Conservation (phyloP, 1,140 invertebrate species). For the Drosophila lacertosa region DNA sequence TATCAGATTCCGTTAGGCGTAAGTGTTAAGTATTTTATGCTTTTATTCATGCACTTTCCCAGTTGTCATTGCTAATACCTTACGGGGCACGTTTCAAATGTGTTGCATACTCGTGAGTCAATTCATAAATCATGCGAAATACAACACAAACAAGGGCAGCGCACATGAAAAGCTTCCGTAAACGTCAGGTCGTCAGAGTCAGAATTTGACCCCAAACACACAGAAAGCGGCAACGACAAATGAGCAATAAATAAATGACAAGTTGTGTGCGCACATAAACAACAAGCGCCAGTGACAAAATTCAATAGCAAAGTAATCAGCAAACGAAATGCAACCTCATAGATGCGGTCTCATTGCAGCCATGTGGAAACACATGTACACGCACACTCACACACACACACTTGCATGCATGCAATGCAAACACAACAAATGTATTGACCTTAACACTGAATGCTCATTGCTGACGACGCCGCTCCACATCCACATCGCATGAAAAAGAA, state of each 20-base stretch:
- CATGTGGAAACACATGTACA: constrained; percentile 47
- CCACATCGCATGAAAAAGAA: constrained; percentile 55
- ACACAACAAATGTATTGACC: constrained; percentile 75
- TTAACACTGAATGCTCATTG: constrained; percentile 75
- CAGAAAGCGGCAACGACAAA: constrained; percentile 25
- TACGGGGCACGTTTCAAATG: constrained; percentile 24
- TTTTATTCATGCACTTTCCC: neutral
- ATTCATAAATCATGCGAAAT: constrained; percentile 23
- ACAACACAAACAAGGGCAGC: constrained; percentile 19
- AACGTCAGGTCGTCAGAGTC: constrained; percentile 55
- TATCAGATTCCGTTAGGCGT: neutral
- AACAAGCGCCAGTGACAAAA: constrained; percentile 43
- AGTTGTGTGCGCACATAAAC: constrained; percentile 29
- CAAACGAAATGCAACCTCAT: constrained; percentile 69
- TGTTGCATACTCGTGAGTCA: constrained; percentile 41
- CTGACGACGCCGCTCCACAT: constrained; percentile 29
- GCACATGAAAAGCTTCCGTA: constrained; percentile 59
- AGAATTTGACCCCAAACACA: constrained; percentile 51
- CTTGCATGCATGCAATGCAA: constrained; percentile 10
- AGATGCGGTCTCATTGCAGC: constrained; percentile 37
- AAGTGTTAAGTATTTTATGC: neutral
- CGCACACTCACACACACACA: neutral
- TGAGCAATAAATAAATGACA: constrained; percentile 47
- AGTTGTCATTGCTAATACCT: neutral
- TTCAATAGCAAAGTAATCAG: constrained; percentile 74